Evolutionary conservation across 2,797 vertebrate species (phyloP), one percentile per base, ranked within the genome.

Genomic region (Anolis apletophallus): DNA sequence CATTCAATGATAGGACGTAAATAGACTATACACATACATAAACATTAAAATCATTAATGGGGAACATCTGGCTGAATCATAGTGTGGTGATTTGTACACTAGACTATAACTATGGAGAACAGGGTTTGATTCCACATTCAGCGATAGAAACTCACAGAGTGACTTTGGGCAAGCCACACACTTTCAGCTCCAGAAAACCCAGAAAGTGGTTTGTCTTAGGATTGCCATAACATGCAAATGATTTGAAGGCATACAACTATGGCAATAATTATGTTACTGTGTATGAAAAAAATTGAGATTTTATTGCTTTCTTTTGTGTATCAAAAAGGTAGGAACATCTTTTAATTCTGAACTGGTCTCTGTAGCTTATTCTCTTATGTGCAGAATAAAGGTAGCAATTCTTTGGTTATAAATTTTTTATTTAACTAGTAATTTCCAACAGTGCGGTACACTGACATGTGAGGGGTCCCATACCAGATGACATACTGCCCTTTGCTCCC

Each of bases 341-440:
- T 55, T 6, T 29, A 72, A 36, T 72, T 2, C 50, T 86, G 23
- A 16, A 0, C 59, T 87, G 54, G 52, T 93, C 54, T 85, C 90
- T 90, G 73, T 79, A 91, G 87, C 83, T 87, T 85, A 64, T 92
- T 0, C 0, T 34, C 74, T 26, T 46, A 83, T 85, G 29, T 80
- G 81, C 0, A 0, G 61, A n/a, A 78, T 87, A 80, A 84, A 32
- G 74, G 77, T 88, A 88, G 90, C 84, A 92, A 85, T 67, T 76
- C 29, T 77, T 78, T 91, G 82, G 40, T 84, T 92, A 85, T 94
- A 87, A 88, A 91, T 95, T 84, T 91, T 52, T n/a, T 78, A 85
- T 92, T 92, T 91, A 91, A 87, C 92, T 92, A 92, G 82, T 89
- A 88, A 71, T 81, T 95, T 95, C 91, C 92, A 78, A 11, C 87